These are phyloP conservation scores for Phyllotis vaccarum DNA, from an alignment of 2,797 vertebrate genomes.

Conservation along the genomic window DNA sequence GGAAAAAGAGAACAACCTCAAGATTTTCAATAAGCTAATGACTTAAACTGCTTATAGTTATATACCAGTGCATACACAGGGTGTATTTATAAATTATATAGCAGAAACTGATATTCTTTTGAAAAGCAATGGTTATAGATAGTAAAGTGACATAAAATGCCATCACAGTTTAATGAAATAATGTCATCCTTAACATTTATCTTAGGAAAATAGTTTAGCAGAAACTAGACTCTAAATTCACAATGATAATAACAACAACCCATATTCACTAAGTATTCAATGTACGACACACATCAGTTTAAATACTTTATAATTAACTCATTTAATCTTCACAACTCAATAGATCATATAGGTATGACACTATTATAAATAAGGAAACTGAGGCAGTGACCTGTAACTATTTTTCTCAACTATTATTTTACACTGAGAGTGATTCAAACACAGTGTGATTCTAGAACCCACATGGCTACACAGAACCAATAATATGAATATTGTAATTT, in stretches of 20 bases:
- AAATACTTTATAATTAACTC: slow-evolving; percentile 60
- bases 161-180: slow-evolving; percentile 22
- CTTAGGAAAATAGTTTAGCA: slow-evolving; percentile 61
- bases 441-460: background rate
- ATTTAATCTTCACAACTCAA: slow-evolving; percentile 36
- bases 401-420: background rate
- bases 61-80: background rate
- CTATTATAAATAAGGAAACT: slow-evolving; percentile 44
- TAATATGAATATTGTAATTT: background rate
- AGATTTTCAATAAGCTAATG: background rate
- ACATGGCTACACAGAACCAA: background rate
- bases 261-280: slow-evolving; percentile 53
- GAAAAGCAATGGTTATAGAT: slow-evolving; percentile 53
- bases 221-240: slow-evolving; percentile 57
- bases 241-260: slow-evolving; percentile 53
- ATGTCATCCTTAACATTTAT: slow-evolving; percentile 66
- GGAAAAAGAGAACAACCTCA: background rate
- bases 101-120: slow-evolving; percentile 46
- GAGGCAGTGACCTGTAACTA: slow-evolving; percentile 48
- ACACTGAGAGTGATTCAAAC: slow-evolving; percentile 33
- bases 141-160: slow-evolving; percentile 54
- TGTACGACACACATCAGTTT: background rate
- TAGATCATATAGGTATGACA: slow-evolving; percentile 12
- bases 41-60: background rate
- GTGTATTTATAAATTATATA: slow-evolving; percentile 63